Evolutionary conservation across 1,140 invertebrate species (phyloP).

Genomic region (Drosophila rufa): DNA sequence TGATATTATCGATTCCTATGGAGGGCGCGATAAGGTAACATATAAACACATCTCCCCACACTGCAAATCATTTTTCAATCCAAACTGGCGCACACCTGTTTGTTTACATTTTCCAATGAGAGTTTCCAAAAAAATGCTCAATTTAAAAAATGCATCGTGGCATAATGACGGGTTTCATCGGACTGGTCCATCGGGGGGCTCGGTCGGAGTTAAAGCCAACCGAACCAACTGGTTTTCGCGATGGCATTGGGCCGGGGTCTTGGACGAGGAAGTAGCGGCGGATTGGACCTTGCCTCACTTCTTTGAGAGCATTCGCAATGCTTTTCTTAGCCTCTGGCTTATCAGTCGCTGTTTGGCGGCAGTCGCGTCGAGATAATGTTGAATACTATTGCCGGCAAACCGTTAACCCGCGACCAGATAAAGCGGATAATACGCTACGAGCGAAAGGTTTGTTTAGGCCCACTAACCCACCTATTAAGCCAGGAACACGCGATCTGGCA

Average conservation of each 20-base stretch:
- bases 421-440: slow-evolving; percentile 61
- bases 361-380: slow-evolving; percentile 61
- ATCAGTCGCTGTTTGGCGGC: slow-evolving; percentile 40
- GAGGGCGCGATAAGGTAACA: slow-evolving; percentile 87
- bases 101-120: slow-evolving; percentile 20
- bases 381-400: slow-evolving; percentile 38
- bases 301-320: slow-evolving; percentile 44
- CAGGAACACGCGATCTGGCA: slow-evolving; percentile 10
- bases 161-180: slow-evolving; percentile 24
- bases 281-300: slow-evolving; percentile 72
- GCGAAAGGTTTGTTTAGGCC: slow-evolving; percentile 57
- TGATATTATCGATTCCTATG: slow-evolving; percentile 86
- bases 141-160: slow-evolving; percentile 63
- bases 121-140: not conserved
- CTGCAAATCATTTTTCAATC: slow-evolving; percentile 11
- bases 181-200: slow-evolving; percentile 35
- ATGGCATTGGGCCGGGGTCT: slow-evolving; percentile 25
- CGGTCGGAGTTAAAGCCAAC: slow-evolving; percentile 13
- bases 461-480: not conserved
- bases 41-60: not conserved
- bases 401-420: slow-evolving; percentile 50
- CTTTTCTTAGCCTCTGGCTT: slow-evolving; percentile 28
- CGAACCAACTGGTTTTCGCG: slow-evolving; percentile 65
- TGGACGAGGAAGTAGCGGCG: slow-evolving; percentile 46
- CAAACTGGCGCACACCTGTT: slow-evolving; percentile 26